Percentiles rank a stretch among this genome's conserved stretches.
These are phyloP conservation scores for Zaprionus ghesquierei DNA, from an alignment of 1,140 invertebrate species.

Conservation along the genomic window DNA sequence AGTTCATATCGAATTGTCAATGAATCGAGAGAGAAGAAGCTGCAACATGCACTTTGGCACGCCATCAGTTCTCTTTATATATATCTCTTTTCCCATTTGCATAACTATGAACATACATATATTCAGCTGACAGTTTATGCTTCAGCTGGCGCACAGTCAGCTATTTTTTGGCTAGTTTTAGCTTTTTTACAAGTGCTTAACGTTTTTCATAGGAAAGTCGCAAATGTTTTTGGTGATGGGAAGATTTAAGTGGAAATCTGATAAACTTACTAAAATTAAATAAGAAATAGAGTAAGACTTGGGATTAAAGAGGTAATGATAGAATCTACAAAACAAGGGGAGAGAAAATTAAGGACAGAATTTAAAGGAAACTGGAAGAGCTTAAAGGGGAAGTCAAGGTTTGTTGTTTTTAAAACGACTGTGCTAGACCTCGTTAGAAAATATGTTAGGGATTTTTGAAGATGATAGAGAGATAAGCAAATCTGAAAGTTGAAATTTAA, in stretches of 20 bases:
- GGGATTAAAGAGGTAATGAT: background rate
- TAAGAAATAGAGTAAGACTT: background rate
- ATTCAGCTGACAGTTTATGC: background rate
- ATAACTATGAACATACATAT: background rate
- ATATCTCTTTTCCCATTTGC: background rate
- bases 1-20: constrained; percentile 14
- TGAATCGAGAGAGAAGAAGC: constrained; percentile 4
- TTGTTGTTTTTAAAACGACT: too few relatives aligned
- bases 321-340: background rate
- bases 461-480: background rate
- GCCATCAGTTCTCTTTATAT: background rate
- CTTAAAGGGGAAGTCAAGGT: background rate
- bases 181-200: background rate
- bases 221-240: background rate
- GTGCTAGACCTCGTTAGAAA: too few relatives aligned
- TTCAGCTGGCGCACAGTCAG: background rate
- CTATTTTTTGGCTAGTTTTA: background rate
- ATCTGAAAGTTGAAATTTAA: background rate
- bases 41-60: constrained; percentile 9
- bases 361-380: background rate
- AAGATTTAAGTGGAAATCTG: background rate
- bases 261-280: background rate
- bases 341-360: background rate
- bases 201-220: too few relatives aligned
- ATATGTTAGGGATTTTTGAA: background rate